Evolutionary conservation across 1,140 invertebrate species (phyloP).

Genomic region (Steinernema khuongi): DNA sequence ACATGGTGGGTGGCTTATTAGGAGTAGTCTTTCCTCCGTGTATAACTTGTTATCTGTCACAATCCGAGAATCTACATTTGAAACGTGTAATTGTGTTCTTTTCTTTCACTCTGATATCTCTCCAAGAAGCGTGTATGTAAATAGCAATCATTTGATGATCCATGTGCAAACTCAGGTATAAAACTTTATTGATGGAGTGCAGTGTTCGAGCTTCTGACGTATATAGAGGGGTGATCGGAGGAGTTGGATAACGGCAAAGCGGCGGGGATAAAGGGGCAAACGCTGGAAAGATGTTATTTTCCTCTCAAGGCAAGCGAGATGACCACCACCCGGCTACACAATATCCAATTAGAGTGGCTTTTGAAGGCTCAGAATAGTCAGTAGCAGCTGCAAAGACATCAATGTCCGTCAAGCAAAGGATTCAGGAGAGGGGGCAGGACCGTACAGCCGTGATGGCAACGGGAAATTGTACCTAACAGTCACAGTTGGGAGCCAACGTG

Average conservation of each 20-base stretch:
- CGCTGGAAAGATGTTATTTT: background rate
- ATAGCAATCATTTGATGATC: background rate
- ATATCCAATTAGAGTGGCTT: no score
- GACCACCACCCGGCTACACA: background rate
- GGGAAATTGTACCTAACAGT: no score
- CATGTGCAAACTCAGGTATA: slow-evolving; percentile 2
- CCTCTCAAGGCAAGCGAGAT: background rate
- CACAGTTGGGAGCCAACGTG: no score
- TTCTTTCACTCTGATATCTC: background rate
- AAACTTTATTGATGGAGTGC: slow-evolving; percentile 12
- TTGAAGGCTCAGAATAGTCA: no score
- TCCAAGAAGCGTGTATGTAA: slow-evolving; percentile 5
- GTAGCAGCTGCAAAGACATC: no score
- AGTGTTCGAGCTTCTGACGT: no score
- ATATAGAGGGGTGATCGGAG: no score
- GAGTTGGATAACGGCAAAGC: no score
- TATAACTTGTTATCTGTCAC: background rate
- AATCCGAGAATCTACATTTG: background rate
- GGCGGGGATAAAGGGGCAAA: no score
- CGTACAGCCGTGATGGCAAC: no score
- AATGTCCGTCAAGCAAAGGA: no score
- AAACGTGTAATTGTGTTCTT: background rate
- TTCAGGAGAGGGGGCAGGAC: no score
- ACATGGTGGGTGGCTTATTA: background rate
- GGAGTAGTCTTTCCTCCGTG: background rate